These are phyloP conservation scores for Anagyrus pseudococci DNA, from an alignment of 2,888 invertebrate species.

Conservation along the genomic window DNA sequence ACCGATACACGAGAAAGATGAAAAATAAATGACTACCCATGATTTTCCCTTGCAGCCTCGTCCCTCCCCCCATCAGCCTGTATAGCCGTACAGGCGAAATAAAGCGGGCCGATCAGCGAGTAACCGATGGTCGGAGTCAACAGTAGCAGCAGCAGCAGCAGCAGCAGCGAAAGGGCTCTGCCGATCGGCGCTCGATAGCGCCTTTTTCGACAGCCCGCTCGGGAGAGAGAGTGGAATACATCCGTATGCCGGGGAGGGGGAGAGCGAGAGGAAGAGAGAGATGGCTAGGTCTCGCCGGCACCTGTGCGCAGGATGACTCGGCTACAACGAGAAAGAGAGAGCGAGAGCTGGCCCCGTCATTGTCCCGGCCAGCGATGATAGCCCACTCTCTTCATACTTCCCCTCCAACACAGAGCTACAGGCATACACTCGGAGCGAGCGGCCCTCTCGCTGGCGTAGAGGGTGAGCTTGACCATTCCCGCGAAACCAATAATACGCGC, in stretches of 20 bases:
- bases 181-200: too few species aligned
- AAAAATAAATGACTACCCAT: too few species aligned
- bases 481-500: conserved; percentile 25
- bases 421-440: background rate
- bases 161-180: too few species aligned
- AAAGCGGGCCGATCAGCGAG: background rate
- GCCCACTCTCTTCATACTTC: background rate
- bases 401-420: background rate
- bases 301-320: too few species aligned
- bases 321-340: too few species aligned
- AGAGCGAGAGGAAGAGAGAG: background rate
- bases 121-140: background rate
- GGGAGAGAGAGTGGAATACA: background rate
- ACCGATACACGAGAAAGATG: too few species aligned
- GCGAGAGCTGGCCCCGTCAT: too few species aligned
- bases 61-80: background rate
- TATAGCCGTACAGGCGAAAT: conserved; percentile 9
- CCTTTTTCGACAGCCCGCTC: background rate
- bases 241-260: background rate
- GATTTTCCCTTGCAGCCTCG: too few species aligned
- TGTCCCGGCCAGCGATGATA: conserved; percentile 37
- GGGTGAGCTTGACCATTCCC: conserved; percentile 16
- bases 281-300: too few species aligned
- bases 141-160: too few species aligned
- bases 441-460: background rate